Evolutionary conservation across 2,113 vertebrate species (phyloP).

Genomic region (Mormyrus lacerda): DNA sequence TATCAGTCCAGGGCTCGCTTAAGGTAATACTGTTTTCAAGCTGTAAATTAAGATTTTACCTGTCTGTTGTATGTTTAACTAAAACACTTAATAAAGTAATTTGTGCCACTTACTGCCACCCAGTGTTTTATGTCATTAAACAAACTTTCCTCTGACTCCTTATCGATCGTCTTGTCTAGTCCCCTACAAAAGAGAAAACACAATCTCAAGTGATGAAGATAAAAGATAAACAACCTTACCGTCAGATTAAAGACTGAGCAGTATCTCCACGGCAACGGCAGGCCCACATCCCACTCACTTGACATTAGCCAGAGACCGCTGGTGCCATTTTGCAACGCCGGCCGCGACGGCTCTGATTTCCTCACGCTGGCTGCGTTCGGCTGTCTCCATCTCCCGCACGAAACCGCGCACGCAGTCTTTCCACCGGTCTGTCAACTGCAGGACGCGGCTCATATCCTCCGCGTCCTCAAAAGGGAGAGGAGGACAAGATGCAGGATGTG

Average conservation of each 20-base stretch:
- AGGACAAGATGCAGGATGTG: neutral
- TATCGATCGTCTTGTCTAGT: constrained; percentile 35
- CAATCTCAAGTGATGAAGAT: neutral
- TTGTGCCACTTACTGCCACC: constrained; percentile 46
- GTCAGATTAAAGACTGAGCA: neutral
- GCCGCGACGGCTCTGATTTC: constrained; percentile 44
- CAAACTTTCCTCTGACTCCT: constrained; percentile 37
- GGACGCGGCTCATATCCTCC: constrained; percentile 56
- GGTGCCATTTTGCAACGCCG: constrained; percentile 54
- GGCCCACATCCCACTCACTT: constrained; percentile 47
- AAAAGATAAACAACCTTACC: neutral
- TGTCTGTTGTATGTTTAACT: neutral
- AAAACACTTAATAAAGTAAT: neutral
- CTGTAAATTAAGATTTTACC: neutral
- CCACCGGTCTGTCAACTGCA: constrained; percentile 58
- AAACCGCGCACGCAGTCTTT: constrained; percentile 44
- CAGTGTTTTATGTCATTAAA: constrained; percentile 49
- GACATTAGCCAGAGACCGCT: constrained; percentile 40
- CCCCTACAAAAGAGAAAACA: constrained; percentile 37
- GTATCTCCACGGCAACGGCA: neutral
- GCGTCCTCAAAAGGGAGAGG: constrained; percentile 56
- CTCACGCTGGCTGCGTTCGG: constrained; percentile 49
- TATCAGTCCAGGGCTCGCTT: neutral
- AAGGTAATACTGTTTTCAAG: neutral
- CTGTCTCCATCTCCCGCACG: constrained; percentile 47